phyloP scores from a whole-genome alignment of 30 jellyfish, hydroid and myxozoan genomes.

The Hydractinia echinata region DNA sequence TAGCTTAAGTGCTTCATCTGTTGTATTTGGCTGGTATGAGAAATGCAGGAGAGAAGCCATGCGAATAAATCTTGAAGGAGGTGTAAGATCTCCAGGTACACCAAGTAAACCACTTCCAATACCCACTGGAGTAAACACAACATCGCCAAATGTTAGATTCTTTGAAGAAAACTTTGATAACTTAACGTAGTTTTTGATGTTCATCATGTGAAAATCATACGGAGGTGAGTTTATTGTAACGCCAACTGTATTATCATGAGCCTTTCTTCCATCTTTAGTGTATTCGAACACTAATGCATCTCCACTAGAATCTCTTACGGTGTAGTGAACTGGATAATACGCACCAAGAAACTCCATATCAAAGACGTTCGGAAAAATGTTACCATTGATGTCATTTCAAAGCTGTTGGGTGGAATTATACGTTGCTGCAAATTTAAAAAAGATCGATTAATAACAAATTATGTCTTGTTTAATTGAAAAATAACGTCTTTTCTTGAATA shows the following conservation, averaged over 20 bases:
- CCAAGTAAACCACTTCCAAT: too few relatives aligned
- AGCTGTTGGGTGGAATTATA: background rate
- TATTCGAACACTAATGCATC: constrained; percentile 18
- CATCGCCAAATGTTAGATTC: too few relatives aligned
- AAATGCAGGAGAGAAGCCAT: background rate
- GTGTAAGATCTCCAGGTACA: constrained; percentile 13
- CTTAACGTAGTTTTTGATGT: too few relatives aligned
- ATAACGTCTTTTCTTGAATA: too few relatives aligned
- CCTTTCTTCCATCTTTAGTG: too few relatives aligned
- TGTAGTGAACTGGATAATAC: background rate
- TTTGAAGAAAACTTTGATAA: too few relatives aligned
- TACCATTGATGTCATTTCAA: background rate
- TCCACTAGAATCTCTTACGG: background rate
- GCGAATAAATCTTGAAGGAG: constrained; percentile 3
- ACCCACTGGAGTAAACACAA: too few relatives aligned
- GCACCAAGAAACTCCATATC: background rate
- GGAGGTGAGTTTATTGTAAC: too few relatives aligned
- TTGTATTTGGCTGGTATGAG: background rate
- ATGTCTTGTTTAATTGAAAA: too few relatives aligned
- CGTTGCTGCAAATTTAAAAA: background rate
- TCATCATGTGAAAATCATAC: too few relatives aligned
- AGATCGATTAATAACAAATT: too few relatives aligned
- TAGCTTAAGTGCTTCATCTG: background rate
- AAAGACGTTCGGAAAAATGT: background rate
- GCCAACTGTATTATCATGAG: too few relatives aligned